These are phyloP conservation scores for Balearica regulorum DNA, from an alignment of 2,797 vertebrate genomes.

Conservation along the genomic window DNA sequence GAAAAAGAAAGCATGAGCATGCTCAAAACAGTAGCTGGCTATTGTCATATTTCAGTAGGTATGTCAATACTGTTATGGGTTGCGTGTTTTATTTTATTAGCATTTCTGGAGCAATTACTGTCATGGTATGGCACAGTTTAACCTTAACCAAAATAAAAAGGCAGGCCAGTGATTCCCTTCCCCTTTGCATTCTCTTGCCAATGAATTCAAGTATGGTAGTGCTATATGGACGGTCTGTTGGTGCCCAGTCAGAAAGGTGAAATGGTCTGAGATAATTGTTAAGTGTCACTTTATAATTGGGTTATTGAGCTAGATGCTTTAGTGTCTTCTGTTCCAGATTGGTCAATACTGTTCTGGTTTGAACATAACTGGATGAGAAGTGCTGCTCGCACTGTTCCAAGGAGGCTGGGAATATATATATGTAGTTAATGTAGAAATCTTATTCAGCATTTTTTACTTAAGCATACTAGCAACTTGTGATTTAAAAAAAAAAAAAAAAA, in stretches of 20 bases:
- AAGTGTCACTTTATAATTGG: background rate
- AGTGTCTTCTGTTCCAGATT: background rate
- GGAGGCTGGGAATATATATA: background rate
- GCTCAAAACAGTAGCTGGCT: background rate
- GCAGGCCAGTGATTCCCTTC: background rate
- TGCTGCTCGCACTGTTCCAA: background rate
- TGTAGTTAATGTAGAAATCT: background rate
- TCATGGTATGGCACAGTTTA: background rate
- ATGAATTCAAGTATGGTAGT: background rate
- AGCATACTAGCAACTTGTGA: background rate
- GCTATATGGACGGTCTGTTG: background rate
- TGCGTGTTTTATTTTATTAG: background rate
- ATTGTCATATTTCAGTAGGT: background rate
- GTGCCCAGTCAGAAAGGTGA: background rate
- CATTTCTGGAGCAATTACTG: background rate
- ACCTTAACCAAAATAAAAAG: background rate
- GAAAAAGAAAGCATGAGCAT: background rate
- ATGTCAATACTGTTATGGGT: background rate
- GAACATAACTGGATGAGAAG: background rate
- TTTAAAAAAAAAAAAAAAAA: background rate
- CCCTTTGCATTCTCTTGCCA: background rate
- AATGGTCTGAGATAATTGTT: background rate
- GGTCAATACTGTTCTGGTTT: background rate
- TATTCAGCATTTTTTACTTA: background rate
- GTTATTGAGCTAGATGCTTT: background rate